Percentiles rank a stretch among this genome's conserved stretches.
Conservation (phyloP, 2,797 vertebrate genomes). For the Stomatorhinus walkeri region DNA sequence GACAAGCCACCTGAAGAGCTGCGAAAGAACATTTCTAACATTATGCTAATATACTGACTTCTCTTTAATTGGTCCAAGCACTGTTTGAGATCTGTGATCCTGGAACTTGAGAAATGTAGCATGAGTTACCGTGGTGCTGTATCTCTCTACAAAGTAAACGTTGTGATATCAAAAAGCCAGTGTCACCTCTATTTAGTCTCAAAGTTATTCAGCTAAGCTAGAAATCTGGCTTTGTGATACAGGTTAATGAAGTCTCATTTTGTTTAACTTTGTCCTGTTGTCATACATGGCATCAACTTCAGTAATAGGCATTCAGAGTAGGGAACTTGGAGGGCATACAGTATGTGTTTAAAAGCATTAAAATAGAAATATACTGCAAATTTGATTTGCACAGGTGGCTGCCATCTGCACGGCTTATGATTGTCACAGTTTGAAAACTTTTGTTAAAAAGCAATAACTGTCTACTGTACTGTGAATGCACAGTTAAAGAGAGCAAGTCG, state of each 20-base stretch:
- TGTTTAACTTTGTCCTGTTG: background rate
- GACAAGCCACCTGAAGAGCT: background rate
- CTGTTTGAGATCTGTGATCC: background rate
- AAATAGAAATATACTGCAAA: background rate
- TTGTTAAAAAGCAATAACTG: background rate
- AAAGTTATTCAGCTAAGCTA: background rate
- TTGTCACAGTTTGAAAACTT: background rate
- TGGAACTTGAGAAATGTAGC: background rate
- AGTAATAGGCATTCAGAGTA: background rate
- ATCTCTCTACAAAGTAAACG: background rate
- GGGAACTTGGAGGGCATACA: background rate
- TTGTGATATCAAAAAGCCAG: background rate
- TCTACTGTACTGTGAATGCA: background rate
- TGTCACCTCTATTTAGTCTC: background rate
- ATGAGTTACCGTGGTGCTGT: background rate
- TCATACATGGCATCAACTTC: background rate
- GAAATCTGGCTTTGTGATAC: background rate
- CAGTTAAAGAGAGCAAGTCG: background rate
- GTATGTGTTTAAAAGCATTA: background rate
- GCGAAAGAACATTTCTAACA: background rate
- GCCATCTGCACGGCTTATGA: background rate
- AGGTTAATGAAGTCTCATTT: background rate
- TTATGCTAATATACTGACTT: background rate
- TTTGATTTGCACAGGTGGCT: slow-evolving; percentile 1
- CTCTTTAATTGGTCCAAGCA: background rate